Base-by-base conservation (phyloP, 37 sponge, comb jelly and placozoan species). In the Dysidea cf. avara region DNA sequence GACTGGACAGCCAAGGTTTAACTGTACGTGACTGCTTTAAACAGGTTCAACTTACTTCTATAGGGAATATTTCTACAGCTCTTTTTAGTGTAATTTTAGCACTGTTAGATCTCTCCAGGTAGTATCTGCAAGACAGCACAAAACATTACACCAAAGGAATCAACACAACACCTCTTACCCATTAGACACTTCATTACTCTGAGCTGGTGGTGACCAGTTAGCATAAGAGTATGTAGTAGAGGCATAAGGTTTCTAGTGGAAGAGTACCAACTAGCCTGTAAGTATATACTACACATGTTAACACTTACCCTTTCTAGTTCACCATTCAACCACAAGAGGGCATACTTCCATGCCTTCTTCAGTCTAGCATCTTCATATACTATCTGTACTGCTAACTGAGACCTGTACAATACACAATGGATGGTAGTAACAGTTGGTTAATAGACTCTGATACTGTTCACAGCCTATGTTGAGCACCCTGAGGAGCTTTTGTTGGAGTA, bases 121-220 rank as follows among this genome's bases (percentile, higher is more conserved):
- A 87, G 39, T 83, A 91, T 35, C 91, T 90, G 32, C 16, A 81
- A 7, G 20, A 11, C 61, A 58, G 2, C 56, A 12, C 3, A 54
- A 21, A 71, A 29, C 74, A 56, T 25, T 50, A 53, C 72, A 71
- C 22, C 29, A 51, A 14, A 50, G 2, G 18, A 3, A 52, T 34
- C 24, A 30, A 1, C 61, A 60, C 13, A 61, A 36, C 21, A 74
- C 29, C 60, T 63, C 64, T 46, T 64, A 91, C 90, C 90, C 81
- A 78, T 86, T 84, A 47, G 89, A 83, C 1, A 81, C 69, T 49
- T 91, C 92, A 53, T 87, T 87, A 28, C 91, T 87, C 61, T 91
- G 92, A 28, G 80, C 92, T 40, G 92, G 90, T n/a, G 92, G 90
- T 31, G 90, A 91, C 92, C 84, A 91, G n/a, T 79, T 64, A 49